These are phyloP conservation scores for Grammomys surdaster DNA, from an alignment of 2,113 vertebrate species.

Conservation along the genomic window DNA sequence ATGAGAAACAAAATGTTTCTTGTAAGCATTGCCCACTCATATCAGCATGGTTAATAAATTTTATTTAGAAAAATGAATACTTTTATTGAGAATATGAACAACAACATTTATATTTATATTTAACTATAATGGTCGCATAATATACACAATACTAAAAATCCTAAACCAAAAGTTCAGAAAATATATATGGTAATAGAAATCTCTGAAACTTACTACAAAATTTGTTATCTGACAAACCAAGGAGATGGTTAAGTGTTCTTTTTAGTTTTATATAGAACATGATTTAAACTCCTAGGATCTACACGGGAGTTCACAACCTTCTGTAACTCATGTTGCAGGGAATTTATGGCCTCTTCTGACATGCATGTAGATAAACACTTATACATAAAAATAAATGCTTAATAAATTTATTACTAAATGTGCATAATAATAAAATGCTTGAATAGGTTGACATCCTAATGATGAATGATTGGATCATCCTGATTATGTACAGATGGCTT, in stretches of 20 bases:
- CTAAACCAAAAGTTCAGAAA: background rate
- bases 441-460: background rate
- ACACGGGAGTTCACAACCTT: background rate
- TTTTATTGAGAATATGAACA: background rate
- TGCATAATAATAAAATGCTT: background rate
- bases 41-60: background rate
- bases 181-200: background rate
- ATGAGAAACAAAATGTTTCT: background rate
- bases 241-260: too few relatives aligned
- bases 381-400: background rate
- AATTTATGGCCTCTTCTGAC: background rate
- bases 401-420: background rate
- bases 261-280: too few relatives aligned
- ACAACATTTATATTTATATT: background rate
- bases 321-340: background rate
- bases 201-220: background rate
- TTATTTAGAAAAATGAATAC: conserved; percentile 1
- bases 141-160: background rate
- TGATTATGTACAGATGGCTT: background rate
- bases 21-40: background rate
- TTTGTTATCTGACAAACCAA: background rate
- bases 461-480: background rate
- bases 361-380: too few relatives aligned
- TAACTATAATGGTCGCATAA: accelerated
- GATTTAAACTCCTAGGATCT: background rate